Evolutionary conservation across 2,113 vertebrate species (phyloP).

Genomic region (Myiozetetes cayanensis): DNA sequence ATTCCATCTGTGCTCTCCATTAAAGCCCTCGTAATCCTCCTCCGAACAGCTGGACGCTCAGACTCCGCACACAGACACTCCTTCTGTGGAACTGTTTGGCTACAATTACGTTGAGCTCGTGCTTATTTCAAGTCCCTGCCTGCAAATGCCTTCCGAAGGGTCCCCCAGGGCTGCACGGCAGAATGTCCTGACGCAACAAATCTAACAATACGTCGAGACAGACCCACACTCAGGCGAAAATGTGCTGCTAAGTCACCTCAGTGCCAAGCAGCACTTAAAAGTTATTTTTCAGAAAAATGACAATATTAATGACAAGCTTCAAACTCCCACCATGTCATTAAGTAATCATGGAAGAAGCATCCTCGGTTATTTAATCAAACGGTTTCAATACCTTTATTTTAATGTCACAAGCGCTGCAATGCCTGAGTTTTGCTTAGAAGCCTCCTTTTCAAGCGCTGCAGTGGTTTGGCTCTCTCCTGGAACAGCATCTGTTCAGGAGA

Average conservation of each 20-base stretch:
- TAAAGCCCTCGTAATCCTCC: conserved; percentile 77
- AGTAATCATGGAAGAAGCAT: conserved; percentile 31
- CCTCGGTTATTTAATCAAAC: conserved; percentile 40
- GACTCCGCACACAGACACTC: conserved; percentile 36
- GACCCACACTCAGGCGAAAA: not conserved
- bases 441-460: not conserved
- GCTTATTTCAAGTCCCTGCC: conserved; percentile 21
- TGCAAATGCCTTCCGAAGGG: conserved; percentile 27
- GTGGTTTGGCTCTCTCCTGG: not conserved
- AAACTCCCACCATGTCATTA: conserved; percentile 8
- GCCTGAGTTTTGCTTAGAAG: not conserved
- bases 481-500: not conserved
- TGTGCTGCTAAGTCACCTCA: conserved; percentile 3
- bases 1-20: conserved; percentile 77
- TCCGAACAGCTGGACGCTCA: conserved; percentile 71
- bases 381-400: not conserved
- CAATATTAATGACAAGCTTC: conserved; percentile 20
- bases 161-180: not conserved
- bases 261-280: not conserved
- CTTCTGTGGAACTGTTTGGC: conserved; percentile 42
- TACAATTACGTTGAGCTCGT: conserved; percentile 43
- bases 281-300: conserved; percentile 16
- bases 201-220: not conserved
- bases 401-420: not conserved
- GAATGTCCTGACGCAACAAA: conserved; percentile 1